Base-by-base conservation (phyloP, 2,797 vertebrate species). In the Psittacula derbiana region DNA sequence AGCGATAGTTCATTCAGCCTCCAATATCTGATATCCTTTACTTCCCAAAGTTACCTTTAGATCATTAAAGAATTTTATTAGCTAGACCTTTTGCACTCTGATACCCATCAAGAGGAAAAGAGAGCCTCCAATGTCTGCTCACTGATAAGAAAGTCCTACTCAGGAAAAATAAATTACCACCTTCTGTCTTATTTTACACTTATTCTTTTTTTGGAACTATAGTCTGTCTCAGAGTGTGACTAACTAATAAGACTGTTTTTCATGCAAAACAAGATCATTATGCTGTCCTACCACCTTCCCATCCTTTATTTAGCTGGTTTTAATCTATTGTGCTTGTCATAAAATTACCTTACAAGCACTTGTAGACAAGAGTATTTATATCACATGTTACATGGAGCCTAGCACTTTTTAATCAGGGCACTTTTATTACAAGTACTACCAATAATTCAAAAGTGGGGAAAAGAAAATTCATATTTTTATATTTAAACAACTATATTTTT, bases 1-100 rank as follows among this genome's bases (percentile, higher is more conserved):
- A 98, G 98, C 98, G 98, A 98, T 97, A 98, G 98, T 98, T 98
- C 97, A 97, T 98, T 98, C 98, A 98, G 97, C 93, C 97, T 98
- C 98, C 98, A 98, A 98, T 99, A 98, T 99, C 98, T 94, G 98
- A 98, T 98, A 98, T 98, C 97, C 97, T 98, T 98, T 98, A 98
- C 98, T 98, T 98, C 97, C 97, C 96, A 97, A 98, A 98, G 98
- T 99, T 99, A 98, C 98, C 98, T 98, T 98, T 98, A 98, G 98
- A 98, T 99, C 98, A 98, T 99, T 99, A 98, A 98, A 98, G 98
- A 98, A 98, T 98, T 99, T 99, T 99, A 99, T 99, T 98, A 98
- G 98, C 96, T 93, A 98, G 98, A 98, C 98, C 98, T 98, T 98
- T 98, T 98, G 97, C 98, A 97, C 98, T 96, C 98, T 98, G 98